Conservation (phyloP, 2,113 vertebrate species). For the Oncorhynchus gorbuscha region DNA sequence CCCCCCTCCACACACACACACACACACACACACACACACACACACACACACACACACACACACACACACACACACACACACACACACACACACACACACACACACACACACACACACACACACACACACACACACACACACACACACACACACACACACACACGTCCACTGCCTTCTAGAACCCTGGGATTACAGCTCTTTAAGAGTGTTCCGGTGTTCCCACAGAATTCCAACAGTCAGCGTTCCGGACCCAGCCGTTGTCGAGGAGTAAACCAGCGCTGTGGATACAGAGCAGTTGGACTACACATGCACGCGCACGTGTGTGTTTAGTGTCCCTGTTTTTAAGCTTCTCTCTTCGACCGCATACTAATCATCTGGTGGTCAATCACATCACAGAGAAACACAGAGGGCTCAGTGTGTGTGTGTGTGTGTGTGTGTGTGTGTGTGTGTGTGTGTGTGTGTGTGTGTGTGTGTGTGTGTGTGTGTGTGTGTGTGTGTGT, state of each 20-base stretch:
- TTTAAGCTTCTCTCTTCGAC: constrained; percentile 15
- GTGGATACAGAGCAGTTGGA: constrained; percentile 10
- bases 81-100: constrained; percentile 5
- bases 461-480: too few species aligned
- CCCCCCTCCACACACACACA: too few species aligned
- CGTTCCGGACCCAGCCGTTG: constrained; percentile 39
- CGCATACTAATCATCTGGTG: constrained; percentile 50
- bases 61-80: background rate
- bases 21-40: too few species aligned
- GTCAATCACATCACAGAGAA: constrained; percentile 48
- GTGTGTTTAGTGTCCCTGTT: constrained; percentile 7
- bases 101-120: constrained; percentile 12
- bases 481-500: too few species aligned
- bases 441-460: too few species aligned
- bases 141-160: constrained; percentile 21
- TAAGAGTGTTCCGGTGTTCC: constrained; percentile 33
- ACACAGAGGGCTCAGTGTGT: constrained; percentile 45
- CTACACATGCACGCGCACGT: background rate
- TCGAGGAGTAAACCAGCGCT: constrained; percentile 17
- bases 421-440: too few species aligned
- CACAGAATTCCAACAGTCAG: constrained; percentile 44
- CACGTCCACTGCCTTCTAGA: background rate
- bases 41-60: too few species aligned
- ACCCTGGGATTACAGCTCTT: constrained; percentile 20
- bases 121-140: constrained; percentile 9